Evolutionary conservation across 2,113 vertebrate genomes (phyloP).

Genomic region (Eretmodus cyanostictus): DNA sequence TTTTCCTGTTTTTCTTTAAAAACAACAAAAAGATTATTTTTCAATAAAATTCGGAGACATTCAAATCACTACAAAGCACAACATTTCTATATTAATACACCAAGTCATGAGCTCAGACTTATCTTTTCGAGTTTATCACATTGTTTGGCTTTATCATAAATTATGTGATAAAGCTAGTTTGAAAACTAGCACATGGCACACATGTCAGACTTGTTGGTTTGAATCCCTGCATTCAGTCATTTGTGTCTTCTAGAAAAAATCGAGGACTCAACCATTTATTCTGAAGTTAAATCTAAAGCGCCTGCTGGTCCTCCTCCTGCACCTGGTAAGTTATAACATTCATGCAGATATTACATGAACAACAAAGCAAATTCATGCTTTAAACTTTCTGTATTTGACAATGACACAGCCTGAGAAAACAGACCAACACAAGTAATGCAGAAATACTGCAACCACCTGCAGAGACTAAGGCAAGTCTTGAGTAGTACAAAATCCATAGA

Average conservation of each 20-base stretch:
- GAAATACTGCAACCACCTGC: neutral
- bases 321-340: neutral
- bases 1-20: fast-evolving
- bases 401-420: neutral
- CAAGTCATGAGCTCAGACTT: neutral
- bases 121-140: neutral
- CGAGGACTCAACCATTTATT: neutral
- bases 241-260: neutral
- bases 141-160: neutral
- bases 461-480: neutral
- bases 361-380: neutral
- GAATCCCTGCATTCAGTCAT: neutral
- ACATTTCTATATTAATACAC: fast-evolving
- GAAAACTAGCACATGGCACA: neutral
- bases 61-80: neutral
- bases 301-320: neutral
- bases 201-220: neutral
- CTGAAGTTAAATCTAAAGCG: neutral
- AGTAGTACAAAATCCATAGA: neutral
- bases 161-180: neutral
- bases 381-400: neutral
- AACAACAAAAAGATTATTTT: neutral
- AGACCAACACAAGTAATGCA: neutral
- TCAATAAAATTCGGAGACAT: fast-evolving
- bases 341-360: fast-evolving